Evolutionary conservation across 2,797 vertebrate genomes (phyloP).

Genomic region (Sibirionetta formosa): DNA sequence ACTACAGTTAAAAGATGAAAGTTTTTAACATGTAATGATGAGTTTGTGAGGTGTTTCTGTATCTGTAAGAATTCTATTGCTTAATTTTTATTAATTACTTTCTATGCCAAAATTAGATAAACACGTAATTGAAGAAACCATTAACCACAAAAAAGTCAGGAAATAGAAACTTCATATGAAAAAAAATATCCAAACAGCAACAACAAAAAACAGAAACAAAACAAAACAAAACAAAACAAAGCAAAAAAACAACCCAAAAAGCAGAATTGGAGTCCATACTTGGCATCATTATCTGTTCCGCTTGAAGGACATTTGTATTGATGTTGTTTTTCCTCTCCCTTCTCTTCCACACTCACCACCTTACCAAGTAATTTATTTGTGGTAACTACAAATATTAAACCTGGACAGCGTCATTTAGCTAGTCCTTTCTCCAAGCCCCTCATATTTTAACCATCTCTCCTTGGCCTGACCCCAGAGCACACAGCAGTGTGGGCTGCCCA

Average conservation of each 20-base stretch:
- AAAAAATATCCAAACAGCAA: too few relatives aligned
- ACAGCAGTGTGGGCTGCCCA: background rate
- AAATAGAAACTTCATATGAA: background rate
- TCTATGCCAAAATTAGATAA: background rate
- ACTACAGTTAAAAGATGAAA: background rate
- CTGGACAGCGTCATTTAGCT: background rate
- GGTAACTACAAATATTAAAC: background rate
- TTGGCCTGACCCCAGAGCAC: background rate
- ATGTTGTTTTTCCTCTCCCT: background rate
- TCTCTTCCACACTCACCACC: background rate
- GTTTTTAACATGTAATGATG: background rate
- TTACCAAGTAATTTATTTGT: background rate
- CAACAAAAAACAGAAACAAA: too few relatives aligned
- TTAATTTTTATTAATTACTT: background rate
- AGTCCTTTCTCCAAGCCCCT: background rate
- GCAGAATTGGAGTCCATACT: background rate
- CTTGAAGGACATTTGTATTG: background rate
- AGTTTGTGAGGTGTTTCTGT: background rate
- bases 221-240: too few relatives aligned
- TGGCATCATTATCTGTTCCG: background rate
- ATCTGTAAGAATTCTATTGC: background rate
- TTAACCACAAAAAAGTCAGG: background rate
- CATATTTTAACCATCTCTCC: background rate
- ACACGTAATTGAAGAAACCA: background rate
- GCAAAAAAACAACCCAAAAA: background rate